Base-by-base conservation (phyloP, 2,113 vertebrate species). In the Anguilla japonica region DNA sequence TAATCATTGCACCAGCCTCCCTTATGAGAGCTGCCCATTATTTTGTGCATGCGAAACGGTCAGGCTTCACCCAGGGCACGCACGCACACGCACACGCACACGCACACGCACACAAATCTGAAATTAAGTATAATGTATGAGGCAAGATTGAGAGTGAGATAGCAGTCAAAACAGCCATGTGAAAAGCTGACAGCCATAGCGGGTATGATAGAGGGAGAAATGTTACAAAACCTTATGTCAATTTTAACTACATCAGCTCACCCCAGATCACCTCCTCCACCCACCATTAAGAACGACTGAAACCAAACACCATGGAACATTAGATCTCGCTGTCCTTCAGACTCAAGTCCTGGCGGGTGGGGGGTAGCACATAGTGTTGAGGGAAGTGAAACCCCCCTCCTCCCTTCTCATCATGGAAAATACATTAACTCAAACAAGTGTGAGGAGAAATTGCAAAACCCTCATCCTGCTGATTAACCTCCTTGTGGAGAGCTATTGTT, bases 251-350 rank as follows among this genome's bases (percentile, higher is more conserved):
- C 29, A 67, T 41, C 83, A 84, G 43, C 11, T 84, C 83, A 67
- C 83, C 63, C 41, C 60, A 75, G 39, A 41, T 67, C 40, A 41
- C 22, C 41, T 71, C 57, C n/a, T 4, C 57, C 41, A 56, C 60
- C 53, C 34, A 86, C 20, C 79, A 46, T 60, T 34, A 40, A 26
- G 79, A 86, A 41, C 34, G 78, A 86, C 34, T 39, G 50, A 41
- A 86, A 80, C 39, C 40, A 50, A 57, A 57, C 78, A 86, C 53
- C 56, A 41, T 60, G 75, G 46, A 86, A 86, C 46, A 80, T 60
- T 46, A 3, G 46, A 34, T 86, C 85, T 41, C 22, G 39, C 53
- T 71, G 57, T 84, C 63, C 60, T 26, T 84, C 83, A 22, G 60
- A 40, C 57, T 22, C 63, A 13, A 16, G 40, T 84, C 53, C 83